A percentile compares a stretch with the other conserved stretches of the same genome.
These are phyloP conservation scores for Pseudocheirus occidentalis DNA, from an alignment of 2,797 vertebrate species.

Conservation along the genomic window DNA sequence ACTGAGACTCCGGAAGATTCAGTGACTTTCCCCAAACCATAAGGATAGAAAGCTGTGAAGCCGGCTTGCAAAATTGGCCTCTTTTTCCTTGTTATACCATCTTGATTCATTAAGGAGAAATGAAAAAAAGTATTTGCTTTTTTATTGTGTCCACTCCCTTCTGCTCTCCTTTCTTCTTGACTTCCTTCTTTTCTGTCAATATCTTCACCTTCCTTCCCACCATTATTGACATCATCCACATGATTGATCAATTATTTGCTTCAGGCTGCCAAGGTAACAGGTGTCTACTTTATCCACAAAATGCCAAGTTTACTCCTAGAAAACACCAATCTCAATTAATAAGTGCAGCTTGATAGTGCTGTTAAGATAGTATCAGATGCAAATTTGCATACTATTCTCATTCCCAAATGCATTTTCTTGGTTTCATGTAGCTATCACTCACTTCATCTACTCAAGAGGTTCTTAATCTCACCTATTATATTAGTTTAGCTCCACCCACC, in stretches of 20 bases:
- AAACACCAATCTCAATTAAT: constrained; percentile 63
- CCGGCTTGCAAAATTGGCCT: background rate
- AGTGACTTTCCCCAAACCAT: background rate
- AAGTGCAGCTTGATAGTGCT: constrained; percentile 59
- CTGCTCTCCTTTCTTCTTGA: background rate
- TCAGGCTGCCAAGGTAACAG: constrained; percentile 42
- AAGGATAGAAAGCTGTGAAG: background rate
- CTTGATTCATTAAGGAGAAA: background rate
- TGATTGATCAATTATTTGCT: constrained; percentile 28
- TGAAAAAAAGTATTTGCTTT: background rate
- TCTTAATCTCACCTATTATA: background rate
- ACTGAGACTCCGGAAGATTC: background rate
- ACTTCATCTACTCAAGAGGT: background rate
- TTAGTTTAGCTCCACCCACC: background rate
- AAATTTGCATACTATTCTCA: constrained; percentile 64
- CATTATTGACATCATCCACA: background rate
- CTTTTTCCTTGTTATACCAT: background rate
- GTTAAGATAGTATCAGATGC: constrained; percentile 70
- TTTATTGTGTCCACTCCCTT: background rate
- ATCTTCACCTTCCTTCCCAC: background rate
- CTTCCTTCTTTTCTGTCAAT: background rate
- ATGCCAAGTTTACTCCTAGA: constrained; percentile 48
- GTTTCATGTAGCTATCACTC: constrained; percentile 25
- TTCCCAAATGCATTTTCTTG: constrained; percentile 66
- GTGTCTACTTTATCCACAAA: constrained; percentile 57